Base-by-base conservation (phyloP, 2,113 vertebrate genomes). In the Mobula hypostoma region DNA sequence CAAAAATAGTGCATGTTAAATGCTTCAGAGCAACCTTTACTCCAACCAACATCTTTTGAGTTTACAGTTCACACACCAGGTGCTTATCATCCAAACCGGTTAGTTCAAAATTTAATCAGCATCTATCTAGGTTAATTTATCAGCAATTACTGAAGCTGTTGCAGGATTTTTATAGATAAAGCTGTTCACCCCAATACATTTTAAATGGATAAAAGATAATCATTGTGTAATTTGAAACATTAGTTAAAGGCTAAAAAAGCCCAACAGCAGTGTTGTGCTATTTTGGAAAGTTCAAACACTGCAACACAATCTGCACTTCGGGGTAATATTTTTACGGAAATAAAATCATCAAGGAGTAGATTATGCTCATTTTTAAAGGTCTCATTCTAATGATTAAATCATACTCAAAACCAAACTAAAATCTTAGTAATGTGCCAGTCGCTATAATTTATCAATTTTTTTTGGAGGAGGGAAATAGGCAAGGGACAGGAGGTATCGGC, bases 251-350 rank as follows among this genome's bases (percentile, higher is more conserved):
- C n/a, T 14, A 76, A 36, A 36, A 19, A 93, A 93, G 70, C 9
- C 48, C 24, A 11, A 93, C 8, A 70, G 68, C 70, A 74, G 14
- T 74, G 24, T 76, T 27, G 68, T 56, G 70, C 12, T 93, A 72
- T 94, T 80, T 12, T 68, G 48, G 40, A 94, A 68, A 94, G 80
- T n/a, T 24, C 76, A 94, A 80, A 94, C 74, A 80, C 70, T 80
- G 77, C n/a, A 63, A n/a, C 40, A 32, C 32, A 68, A 68, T 82
- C 77, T 82, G n/a, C 11, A 68, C 61, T 94, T 74, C 94, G 77
- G 58, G 36, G 77, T 77, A 91, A 32, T 40, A 15, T 29, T 27
- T 27, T 32, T 24, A 21, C 19, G 17, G 12, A 32, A 2, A 12
- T 21, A 14, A 32, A 6, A 94, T 63, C 63, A 74, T 14, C 77